Conservation (phyloP, 2,888 invertebrate species). For the Mythimna loreyi region DNA sequence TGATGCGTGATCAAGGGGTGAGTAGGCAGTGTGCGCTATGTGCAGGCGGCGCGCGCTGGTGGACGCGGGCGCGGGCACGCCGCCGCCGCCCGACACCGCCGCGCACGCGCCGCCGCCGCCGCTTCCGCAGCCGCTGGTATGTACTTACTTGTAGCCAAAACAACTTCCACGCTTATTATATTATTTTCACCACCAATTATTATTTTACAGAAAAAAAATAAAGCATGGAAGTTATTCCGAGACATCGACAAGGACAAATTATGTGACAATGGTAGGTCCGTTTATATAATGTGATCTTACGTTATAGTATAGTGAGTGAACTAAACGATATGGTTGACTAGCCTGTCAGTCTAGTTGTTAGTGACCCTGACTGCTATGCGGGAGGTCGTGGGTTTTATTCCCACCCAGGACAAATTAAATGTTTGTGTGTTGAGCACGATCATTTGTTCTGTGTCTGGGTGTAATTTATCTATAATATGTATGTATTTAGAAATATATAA, state of each 20-base stretch:
- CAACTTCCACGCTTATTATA: neutral
- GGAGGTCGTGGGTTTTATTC: no score
- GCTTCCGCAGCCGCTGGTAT: constrained; percentile 8
- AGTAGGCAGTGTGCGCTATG: neutral
- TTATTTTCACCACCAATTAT: neutral
- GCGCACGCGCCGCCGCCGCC: neutral
- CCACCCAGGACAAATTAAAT: no score
- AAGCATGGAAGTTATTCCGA: constrained; percentile 58
- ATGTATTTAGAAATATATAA: no score
- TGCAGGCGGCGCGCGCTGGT: constrained; percentile 37
- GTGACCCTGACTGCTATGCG: no score
- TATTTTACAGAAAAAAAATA: constrained; percentile 54
- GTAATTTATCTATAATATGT: no score
- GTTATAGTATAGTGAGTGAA: no score
- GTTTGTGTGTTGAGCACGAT: no score
- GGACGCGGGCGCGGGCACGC: constrained; percentile 25
- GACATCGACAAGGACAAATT: constrained; percentile 39
- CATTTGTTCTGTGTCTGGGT: no score
- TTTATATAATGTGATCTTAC: neutral
- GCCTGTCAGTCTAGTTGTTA: no score
- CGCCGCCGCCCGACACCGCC: neutral
- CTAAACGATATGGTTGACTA: no score
- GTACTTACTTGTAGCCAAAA: neutral
- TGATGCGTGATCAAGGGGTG: no score
- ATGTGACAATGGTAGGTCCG: constrained; percentile 55